Evolutionary conservation across 1,140 invertebrate species (phyloP), one percentile per base, ranked within the genome.

Genomic region (Lepidurus packardi): DNA sequence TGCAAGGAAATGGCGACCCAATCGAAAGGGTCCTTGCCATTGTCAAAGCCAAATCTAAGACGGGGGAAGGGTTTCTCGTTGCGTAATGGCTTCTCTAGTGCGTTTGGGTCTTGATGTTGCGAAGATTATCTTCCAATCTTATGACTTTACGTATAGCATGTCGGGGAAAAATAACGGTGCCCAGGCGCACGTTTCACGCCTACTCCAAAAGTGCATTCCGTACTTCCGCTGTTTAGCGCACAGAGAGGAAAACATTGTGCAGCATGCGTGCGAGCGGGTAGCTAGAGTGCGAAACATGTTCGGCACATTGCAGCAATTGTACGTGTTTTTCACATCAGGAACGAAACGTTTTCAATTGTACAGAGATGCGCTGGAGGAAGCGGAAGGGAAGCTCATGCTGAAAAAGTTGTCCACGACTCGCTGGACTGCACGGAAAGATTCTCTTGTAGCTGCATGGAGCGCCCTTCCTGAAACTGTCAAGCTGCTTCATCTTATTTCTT

Each of bases 401-500:
- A 43, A 76, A 41, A 44, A 44, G 42, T 43, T 76, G 43, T 76
- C 73, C 13, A 42, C 25, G 41, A 74, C 73, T 34, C 25, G 73
- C 11, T 76, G 16, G 75, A 24, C 25, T 9, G 75, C 43, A 76
- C 21, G 75, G 44, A 34, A 21, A 43, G 42, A 41, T 34, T n/a
- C 21, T 41, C 25, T 41, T 44, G 75, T 16, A 34, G 24, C 75
- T 41, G 13, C 42, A 44, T 76, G 75, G 16, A 76, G 75, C 42
- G 75, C 44, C 42, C 75, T 76, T 41, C 75, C 75, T 43, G 24
- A 43, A 76, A 44, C 44, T 76, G 75, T 76, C 16, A 44, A 21
- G 44, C 75, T 76, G 75, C 75, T n/a, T 41, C 34, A 44, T 24
- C 5, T 21, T 43, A 76, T 76, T 41, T 41, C 75, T 16, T 43